These are phyloP conservation scores for Neogobius melanostomus DNA, from an alignment of 2,113 vertebrate genomes.

Conservation along the genomic window DNA sequence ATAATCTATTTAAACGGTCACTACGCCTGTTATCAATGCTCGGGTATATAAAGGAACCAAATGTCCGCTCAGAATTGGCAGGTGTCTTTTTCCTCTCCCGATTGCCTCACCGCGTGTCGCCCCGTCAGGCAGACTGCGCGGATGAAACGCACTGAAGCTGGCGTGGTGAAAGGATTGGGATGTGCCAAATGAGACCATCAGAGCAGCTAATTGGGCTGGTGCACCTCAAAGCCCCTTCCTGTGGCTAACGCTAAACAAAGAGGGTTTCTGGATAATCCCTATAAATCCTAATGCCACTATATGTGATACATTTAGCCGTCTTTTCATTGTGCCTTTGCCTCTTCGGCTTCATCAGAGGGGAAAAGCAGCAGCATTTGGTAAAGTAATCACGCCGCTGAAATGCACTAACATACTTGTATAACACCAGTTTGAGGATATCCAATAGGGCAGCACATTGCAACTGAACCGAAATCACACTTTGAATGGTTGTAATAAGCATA, in stretches of 20 bases:
- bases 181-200: slow-evolving; percentile 42
- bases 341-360: background rate
- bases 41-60: slow-evolving; percentile 49
- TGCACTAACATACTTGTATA: background rate
- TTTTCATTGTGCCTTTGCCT: background rate
- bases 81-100: slow-evolving; percentile 44
- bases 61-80: slow-evolving; percentile 37
- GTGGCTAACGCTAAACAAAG: slow-evolving; percentile 28
- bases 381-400: background rate
- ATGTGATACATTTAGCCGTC: slow-evolving; percentile 1
- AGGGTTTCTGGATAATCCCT: slow-evolving; percentile 6
- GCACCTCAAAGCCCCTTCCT: slow-evolving; percentile 35
- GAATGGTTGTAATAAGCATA: too few species aligned
- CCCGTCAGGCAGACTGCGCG: slow-evolving; percentile 55
- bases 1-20: slow-evolving; percentile 81
- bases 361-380: background rate
- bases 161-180: slow-evolving; percentile 42
- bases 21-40: slow-evolving; percentile 47
- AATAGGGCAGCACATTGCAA: too few species aligned
- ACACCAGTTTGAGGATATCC: background rate
- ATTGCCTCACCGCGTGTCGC: slow-evolving; percentile 23
- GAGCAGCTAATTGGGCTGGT: slow-evolving; percentile 51
- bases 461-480: too few species aligned
- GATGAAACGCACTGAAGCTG: slow-evolving; percentile 29
- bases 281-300: slow-evolving; percentile 2